Conservation (phyloP, 2,888 invertebrate species). For the Allophyes oxyacanthae region DNA sequence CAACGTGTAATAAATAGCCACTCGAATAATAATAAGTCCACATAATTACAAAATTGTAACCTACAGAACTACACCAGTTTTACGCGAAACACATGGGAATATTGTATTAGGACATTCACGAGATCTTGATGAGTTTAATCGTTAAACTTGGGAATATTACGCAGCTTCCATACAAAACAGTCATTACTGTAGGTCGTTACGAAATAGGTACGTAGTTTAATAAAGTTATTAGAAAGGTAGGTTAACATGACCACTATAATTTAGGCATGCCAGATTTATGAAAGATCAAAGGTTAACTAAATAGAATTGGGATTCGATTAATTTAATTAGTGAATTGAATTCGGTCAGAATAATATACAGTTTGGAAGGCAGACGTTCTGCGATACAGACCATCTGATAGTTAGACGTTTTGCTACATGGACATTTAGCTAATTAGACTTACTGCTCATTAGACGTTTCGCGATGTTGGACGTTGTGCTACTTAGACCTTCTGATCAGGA, state of each 20-base stretch:
- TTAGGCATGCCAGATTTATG: neutral
- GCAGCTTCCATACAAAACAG: too few relatives aligned
- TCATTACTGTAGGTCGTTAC: neutral
- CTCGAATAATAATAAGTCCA: too few relatives aligned
- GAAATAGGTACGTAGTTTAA: constrained; percentile 1
- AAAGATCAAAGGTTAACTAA: neutral
- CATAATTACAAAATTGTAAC: neutral
- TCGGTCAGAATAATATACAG: neutral
- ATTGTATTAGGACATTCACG: constrained; percentile 12
- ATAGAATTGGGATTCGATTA: too few relatives aligned
- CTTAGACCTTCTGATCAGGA: too few relatives aligned
- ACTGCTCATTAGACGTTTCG: too few relatives aligned
- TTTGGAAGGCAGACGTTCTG: constrained; percentile 22
- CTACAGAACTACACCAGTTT: constrained; percentile 4
- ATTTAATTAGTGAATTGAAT: neutral
- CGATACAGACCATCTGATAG: too few relatives aligned
- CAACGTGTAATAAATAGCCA: too few relatives aligned
- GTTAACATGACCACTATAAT: neutral
- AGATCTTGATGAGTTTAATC: constrained; percentile 13
- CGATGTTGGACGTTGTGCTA: too few relatives aligned
- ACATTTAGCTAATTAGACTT: too few relatives aligned
- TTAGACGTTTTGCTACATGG: too few relatives aligned
- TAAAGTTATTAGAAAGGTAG: neutral
- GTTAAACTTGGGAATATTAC: constrained; percentile 18
- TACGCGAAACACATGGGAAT: constrained; percentile 13